These are phyloP conservation scores for Microcebus lehilahytsara DNA, from an alignment of 2,113 vertebrate species.

Conservation along the genomic window DNA sequence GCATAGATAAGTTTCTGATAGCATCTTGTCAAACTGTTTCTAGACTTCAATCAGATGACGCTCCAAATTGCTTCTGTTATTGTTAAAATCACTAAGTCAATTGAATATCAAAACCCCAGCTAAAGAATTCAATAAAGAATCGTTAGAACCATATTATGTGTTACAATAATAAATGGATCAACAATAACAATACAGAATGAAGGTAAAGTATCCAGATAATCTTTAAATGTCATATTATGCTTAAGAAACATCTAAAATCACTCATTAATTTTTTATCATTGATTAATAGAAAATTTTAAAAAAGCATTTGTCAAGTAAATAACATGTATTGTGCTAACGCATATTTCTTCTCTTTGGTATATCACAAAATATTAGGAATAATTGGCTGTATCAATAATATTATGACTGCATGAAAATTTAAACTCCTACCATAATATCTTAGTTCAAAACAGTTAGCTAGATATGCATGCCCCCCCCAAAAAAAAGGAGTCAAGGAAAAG, in stretches of 20 bases:
- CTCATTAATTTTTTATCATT: neutral
- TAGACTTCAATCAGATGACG: neutral
- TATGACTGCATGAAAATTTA: neutral
- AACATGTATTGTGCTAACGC: neutral
- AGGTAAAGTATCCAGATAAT: neutral
- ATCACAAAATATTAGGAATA: neutral
- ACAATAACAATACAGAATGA: neutral
- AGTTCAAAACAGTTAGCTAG: neutral
- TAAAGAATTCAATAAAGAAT: neutral
- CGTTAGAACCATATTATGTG: neutral
- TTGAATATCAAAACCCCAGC: neutral
- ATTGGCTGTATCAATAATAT: neutral
- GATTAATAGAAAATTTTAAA: neutral
- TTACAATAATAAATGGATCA: neutral
- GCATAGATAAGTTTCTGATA: neutral
- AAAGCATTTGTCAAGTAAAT: neutral
- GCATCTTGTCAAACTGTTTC: neutral
- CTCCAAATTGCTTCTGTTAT: neutral
- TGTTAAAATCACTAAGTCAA: neutral
- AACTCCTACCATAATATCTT: neutral
- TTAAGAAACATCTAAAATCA: neutral
- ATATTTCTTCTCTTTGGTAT: neutral
- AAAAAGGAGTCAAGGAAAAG: neutral
- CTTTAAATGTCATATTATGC: neutral
- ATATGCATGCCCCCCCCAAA: no score